Evolutionary conservation across 2,888 invertebrate species (phyloP).

Genomic region (Athalia circularis): DNA sequence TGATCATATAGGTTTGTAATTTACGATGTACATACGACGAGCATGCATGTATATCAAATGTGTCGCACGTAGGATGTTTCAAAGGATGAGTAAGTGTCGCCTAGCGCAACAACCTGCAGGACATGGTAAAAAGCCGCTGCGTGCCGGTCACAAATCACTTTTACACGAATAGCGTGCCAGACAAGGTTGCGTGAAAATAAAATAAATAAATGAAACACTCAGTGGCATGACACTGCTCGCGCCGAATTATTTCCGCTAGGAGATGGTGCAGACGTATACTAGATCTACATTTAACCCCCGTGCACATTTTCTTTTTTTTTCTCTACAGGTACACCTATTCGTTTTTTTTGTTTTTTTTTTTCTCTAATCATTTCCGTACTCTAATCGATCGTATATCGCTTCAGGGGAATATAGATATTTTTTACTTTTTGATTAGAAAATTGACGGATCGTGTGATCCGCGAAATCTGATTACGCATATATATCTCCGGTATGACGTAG

Average conservation of each 20-base stretch:
- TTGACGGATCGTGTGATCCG: conserved; percentile 35
- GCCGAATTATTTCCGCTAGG: conserved; percentile 6
- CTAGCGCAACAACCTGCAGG: too few species aligned
- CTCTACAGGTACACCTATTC: background rate
- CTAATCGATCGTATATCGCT: too few species aligned
- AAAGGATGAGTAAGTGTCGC: too few species aligned
- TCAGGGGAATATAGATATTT: too few species aligned
- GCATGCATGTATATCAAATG: too few species aligned
- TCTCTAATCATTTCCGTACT: too few species aligned
- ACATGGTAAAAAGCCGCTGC: background rate
- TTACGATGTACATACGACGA: too few species aligned
- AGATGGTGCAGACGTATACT: background rate
- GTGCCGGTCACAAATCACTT: conserved; percentile 8
- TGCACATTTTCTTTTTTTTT: background rate
- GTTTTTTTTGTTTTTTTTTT: too few species aligned
- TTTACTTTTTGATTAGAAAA: conserved; percentile 29
- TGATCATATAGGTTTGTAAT: too few species aligned
- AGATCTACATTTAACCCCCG: background rate
- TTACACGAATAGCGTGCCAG: conserved; percentile 29
- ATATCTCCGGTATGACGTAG: background rate
- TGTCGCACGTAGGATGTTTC: too few species aligned
- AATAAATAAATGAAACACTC: conserved; percentile 30
- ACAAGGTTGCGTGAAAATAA: conserved; percentile 12
- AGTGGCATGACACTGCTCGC: conserved; percentile 38
- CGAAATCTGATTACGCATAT: background rate